Evolutionary conservation across 1,140 invertebrate genomes (phyloP).

Genomic region (Drosophila littoralis): DNA sequence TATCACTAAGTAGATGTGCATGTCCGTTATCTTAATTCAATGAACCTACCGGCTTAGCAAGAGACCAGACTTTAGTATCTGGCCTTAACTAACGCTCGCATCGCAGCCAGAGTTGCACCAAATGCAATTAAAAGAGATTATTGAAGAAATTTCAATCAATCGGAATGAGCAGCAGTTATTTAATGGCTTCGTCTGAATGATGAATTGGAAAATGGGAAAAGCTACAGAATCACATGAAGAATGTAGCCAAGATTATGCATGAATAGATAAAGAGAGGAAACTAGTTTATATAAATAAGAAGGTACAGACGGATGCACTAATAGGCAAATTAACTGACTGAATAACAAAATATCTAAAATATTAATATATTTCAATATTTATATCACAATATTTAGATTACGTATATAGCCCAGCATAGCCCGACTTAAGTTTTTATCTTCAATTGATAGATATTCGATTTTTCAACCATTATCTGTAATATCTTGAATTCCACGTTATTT

Average conservation of each 20-base stretch:
- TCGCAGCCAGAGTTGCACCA: background rate
- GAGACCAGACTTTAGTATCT: background rate
- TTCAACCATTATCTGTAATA: no score
- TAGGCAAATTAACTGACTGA: no score
- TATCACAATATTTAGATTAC: no score
- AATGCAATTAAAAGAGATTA: slow-evolving; percentile 35
- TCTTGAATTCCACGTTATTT: no score
- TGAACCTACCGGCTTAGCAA: slow-evolving; percentile 48
- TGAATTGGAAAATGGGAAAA: slow-evolving; percentile 5
- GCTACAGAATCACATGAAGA: background rate
- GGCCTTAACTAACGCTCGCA: slow-evolving; percentile 1
- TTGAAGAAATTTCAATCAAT: slow-evolving; percentile 29
- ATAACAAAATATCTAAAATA: no score
- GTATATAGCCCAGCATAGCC: no score
- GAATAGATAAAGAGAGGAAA: background rate
- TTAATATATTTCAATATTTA: no score
- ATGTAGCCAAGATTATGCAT: background rate
- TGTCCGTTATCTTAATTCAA: slow-evolving; percentile 74
- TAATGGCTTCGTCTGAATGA: slow-evolving; percentile 12
- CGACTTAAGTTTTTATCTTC: no score
- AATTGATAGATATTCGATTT: no score
- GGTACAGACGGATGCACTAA: no score
- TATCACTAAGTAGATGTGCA: slow-evolving; percentile 33
- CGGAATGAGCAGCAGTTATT: slow-evolving; percentile 20
- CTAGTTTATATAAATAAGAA: background rate